Evolutionary conservation across 2,797 vertebrate species (phyloP), one percentile per base, ranked within the genome.

Genomic region (Mormyrops boulengeri): DNA sequence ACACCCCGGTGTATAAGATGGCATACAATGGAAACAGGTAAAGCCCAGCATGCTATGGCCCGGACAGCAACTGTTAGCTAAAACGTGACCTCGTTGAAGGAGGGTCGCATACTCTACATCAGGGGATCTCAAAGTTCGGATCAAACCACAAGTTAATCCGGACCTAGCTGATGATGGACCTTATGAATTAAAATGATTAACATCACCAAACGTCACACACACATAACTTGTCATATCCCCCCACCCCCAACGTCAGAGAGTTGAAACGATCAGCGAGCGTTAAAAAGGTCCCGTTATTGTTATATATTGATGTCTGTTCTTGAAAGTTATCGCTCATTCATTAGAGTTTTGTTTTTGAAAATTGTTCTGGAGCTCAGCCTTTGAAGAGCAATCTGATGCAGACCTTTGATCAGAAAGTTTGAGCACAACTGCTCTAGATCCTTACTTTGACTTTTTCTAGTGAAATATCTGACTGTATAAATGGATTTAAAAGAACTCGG

Each of bases 1-100:
- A 98, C 62, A 96, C 97, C 0, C 97, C 97, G 12, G 97, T 98
- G 90, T 99, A 97, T 91, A 99, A 99, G 95, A 96, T 96, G 0
- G 95, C 98, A 2, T 99, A 98, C 94, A 99, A 99, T 1, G 98
- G 98, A 94, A 99, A 98, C 96, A 98, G 98, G 98, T 99, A 92
- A 93, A 92, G 34, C 5, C 34, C 14, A 9, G 7, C 26, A 41
- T 1, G 52, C 22, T 38, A 26, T 4, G 7, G 49, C 22, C 22
- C n/a, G 4, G 38, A n/a, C 38, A 3, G 38, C 38, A n/a, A 2
- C 73, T 44, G 34, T n/a, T 44, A 80, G 34, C 4, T 80, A 9
- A 80, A 80, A n/a, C 17, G 38, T 41, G 73, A 80, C 73, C 73
- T 80, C 1, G 0, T n/a, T 9, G 19, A 44, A 44, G 38, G 17